Percentiles rank a stretch among this genome's conserved stretches.
Evolutionary conservation across 1,140 invertebrate species (phyloP).

Genomic region (Steinernema feltiae): DNA sequence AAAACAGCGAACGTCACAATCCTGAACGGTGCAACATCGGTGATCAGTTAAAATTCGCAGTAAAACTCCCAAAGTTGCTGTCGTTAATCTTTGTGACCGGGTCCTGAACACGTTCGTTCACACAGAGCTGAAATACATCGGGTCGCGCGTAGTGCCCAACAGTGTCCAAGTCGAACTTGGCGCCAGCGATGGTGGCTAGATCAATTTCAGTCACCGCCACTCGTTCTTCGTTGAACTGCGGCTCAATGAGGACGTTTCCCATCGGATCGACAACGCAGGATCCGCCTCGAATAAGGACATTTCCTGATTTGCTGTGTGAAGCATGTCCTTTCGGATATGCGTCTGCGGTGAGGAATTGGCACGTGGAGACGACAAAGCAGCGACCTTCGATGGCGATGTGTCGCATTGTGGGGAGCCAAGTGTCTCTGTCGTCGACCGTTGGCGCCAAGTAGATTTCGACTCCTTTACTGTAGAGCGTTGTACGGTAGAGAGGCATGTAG

Average conservation of each 20-base stretch:
- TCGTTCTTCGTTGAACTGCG: slow-evolving; percentile 41
- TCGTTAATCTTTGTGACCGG: background rate
- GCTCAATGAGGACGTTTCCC: slow-evolving; percentile 44
- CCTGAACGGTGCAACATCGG: too few species aligned
- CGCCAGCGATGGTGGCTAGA: slow-evolving; percentile 37
- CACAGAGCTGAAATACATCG: slow-evolving; percentile 44
- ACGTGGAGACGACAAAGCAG: slow-evolving; percentile 49
- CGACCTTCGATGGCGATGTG: slow-evolving; percentile 47
- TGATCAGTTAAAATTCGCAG: slow-evolving; percentile 10
- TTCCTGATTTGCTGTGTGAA: slow-evolving; percentile 26
- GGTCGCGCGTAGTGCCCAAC: slow-evolving; percentile 51
- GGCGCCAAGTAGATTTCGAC: slow-evolving; percentile 48
- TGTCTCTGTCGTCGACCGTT: slow-evolving; percentile 50
- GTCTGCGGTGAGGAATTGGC: slow-evolving; percentile 40
- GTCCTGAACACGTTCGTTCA: slow-evolving; percentile 36
- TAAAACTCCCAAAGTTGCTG: background rate
- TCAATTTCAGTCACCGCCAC: slow-evolving; percentile 39
- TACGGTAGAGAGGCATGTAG: slow-evolving; percentile 52
- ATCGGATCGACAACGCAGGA: slow-evolving; percentile 48
- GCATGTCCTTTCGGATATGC: slow-evolving; percentile 41
- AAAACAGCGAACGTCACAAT: too few species aligned
- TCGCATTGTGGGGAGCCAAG: slow-evolving; percentile 46
- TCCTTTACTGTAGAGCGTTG: slow-evolving; percentile 42
- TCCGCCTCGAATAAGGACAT: slow-evolving; percentile 45
- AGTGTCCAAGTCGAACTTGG: slow-evolving; percentile 50